Evolutionary conservation across 2,797 vertebrate species (phyloP).

Genomic region (Remorina albescens): DNA sequence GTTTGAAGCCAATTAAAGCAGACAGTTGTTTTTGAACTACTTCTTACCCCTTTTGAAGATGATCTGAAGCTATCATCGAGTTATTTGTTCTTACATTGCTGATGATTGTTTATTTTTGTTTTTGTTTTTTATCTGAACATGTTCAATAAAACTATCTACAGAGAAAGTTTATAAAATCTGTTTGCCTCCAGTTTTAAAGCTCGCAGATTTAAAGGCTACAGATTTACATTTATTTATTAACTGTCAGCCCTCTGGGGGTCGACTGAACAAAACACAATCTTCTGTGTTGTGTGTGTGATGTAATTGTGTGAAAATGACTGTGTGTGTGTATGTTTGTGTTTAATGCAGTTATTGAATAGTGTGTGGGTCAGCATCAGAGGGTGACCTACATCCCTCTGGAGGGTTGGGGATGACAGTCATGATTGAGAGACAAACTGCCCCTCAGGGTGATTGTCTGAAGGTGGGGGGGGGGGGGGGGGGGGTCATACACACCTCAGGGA

Average conservation of each 20-base stretch:
- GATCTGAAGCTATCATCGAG: no score
- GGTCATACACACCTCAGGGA: slow-evolving; percentile 88
- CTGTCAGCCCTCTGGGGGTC: slow-evolving; percentile 45
- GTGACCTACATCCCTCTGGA: slow-evolving; percentile 52
- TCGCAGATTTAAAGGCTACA: no score
- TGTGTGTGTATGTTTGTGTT: slow-evolving; percentile 4
- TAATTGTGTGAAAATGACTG: slow-evolving; percentile 50
- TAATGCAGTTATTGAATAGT: slow-evolving; percentile 40
- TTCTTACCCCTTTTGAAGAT: no score
- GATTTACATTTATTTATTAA: no score
- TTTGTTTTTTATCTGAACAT: no score
- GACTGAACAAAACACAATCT: slow-evolving; percentile 2
- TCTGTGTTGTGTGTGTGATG: not conserved
- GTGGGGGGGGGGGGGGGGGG: not conserved
- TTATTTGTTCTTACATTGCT: no score
- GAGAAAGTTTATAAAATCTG: no score
- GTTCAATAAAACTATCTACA: no score
- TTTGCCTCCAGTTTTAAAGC: no score
- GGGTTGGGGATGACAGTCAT: slow-evolving; percentile 30
- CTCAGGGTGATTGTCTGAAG: slow-evolving; percentile 4
- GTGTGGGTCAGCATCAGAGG: slow-evolving; percentile 37
- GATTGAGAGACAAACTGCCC: slow-evolving; percentile 48
- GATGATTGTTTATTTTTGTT: no score
- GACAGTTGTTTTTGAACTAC: no score
- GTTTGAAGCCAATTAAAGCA: no score